Conservation (phyloP, 2,113 vertebrate species). For the Hemicordylus capensis region DNA sequence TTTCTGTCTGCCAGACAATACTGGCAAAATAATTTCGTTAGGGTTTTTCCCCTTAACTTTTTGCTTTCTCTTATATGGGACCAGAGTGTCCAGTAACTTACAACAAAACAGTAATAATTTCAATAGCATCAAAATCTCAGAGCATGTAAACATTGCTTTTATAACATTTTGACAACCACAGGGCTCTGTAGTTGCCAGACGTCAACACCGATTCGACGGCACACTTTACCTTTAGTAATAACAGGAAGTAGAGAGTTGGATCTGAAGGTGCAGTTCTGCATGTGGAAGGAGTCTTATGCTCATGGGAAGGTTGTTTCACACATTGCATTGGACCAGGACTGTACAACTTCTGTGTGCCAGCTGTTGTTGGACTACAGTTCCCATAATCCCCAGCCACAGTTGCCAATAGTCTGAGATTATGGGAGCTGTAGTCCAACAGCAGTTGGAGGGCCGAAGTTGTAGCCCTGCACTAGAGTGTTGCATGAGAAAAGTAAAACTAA, state of each 20-base stretch:
- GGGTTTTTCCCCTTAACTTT: not conserved
- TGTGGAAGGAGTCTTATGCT: not conserved
- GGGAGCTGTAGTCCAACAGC: no score
- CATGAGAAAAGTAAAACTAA: not conserved
- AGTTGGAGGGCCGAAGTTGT: no score
- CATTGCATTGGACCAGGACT: no score
- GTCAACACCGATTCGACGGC: no score
- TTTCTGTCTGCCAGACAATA: conserved; percentile 3
- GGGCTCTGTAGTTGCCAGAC: no score
- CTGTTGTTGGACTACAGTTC: no score
- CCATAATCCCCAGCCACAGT: no score
- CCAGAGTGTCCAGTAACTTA: no score
- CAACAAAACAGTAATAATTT: not conserved
- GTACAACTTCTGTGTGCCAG: no score
- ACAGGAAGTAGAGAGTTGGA: not conserved
- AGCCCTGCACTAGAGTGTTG: not conserved
- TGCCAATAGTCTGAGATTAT: no score
- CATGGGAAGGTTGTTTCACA: not conserved
- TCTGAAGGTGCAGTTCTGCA: not conserved
- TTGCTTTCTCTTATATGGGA: not conserved
- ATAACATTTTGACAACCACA: not conserved
- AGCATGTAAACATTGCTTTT: not conserved
- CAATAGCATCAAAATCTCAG: not conserved
- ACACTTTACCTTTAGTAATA: no score
- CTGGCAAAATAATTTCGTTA: not conserved